Evolutionary conservation across 2,888 invertebrate genomes (phyloP).

Genomic region (Chaitophorus viminalis): DNA sequence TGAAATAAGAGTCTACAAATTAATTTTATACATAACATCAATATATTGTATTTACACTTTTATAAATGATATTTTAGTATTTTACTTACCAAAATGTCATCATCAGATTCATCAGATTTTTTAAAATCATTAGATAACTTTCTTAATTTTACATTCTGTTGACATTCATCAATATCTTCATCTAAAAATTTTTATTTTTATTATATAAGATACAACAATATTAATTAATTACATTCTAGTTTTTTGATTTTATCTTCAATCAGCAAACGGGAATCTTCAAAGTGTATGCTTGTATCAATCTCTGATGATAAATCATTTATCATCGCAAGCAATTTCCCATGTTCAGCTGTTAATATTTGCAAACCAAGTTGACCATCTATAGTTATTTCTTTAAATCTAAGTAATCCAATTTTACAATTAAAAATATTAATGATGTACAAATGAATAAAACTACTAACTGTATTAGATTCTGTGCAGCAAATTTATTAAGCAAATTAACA

Average conservation of each 20-base stretch:
- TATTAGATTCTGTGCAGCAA: constrained; percentile 80
- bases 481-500: constrained; percentile 79
- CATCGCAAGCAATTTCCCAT: constrained; percentile 72
- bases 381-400: constrained; percentile 69
- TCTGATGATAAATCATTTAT: constrained; percentile 66
- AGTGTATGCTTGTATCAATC: neutral
- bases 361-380: constrained; percentile 69
- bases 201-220: neutral
- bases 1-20: constrained; percentile 73
- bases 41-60: neutral
- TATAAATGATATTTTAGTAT: neutral
- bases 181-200: constrained; percentile 16
- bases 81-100: constrained; percentile 61
- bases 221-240: constrained; percentile 66
- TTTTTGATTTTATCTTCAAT: constrained; percentile 69
- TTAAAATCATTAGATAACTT: constrained; percentile 22
- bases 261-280: constrained; percentile 65
- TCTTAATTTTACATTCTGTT: neutral
- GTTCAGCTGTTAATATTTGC: constrained; percentile 72
- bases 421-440: neutral
- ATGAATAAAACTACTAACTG: constrained; percentile 67
- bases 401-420: constrained; percentile 36
- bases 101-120: constrained; percentile 57
- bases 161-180: constrained; percentile 35
- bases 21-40: neutral